A percentile compares a stretch with the other conserved stretches of the same genome.
Evolutionary conservation across 2,797 vertebrate species (phyloP).

Genomic region (Sarcoramphus papa): DNA sequence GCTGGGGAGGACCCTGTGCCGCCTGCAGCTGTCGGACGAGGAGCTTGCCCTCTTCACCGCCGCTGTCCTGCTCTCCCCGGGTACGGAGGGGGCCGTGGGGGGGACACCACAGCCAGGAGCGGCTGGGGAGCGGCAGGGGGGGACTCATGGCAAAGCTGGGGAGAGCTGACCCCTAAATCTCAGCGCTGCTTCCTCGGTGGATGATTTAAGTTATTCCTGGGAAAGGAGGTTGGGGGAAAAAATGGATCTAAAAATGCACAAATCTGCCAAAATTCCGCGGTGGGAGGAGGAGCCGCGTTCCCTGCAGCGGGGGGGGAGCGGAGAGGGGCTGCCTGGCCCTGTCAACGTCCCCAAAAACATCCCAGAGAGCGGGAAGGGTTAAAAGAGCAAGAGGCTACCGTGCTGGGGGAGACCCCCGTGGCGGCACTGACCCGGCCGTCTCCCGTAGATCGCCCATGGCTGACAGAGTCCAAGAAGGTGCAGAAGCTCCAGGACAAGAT

Average conservation of each 20-base stretch:
- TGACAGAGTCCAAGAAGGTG: conserved; percentile 85
- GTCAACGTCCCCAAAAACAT: not conserved
- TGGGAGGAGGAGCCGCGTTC: fast-evolving
- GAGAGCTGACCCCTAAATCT: not conserved
- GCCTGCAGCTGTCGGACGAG: conserved; percentile 85
- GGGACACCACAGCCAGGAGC: fast-evolving
- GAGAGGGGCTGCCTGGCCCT: not conserved
- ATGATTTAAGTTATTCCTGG: not conserved
- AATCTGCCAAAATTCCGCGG: not conserved
- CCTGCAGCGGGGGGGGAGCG: fast-evolving
- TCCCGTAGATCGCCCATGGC: conserved; percentile 82
- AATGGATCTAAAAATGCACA: not conserved
- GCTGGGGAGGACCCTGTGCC: conserved; percentile 83
- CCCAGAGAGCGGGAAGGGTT: not conserved
- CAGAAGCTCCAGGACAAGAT: conserved; percentile 90
- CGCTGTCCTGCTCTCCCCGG: conserved; percentile 86
- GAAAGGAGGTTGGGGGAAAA: not conserved
- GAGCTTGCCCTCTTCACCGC: conserved; percentile 90
- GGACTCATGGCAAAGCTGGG: not conserved
- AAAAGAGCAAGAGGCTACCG: not conserved
- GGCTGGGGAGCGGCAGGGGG: not conserved
- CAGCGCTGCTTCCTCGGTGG: not conserved
- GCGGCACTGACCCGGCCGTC: fast-evolving
- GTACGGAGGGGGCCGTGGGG: conserved; percentile 33
- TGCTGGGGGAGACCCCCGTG: fast-evolving